Evolutionary conservation across 2,797 vertebrate species (phyloP).

Genomic region (Danio choprae): DNA sequence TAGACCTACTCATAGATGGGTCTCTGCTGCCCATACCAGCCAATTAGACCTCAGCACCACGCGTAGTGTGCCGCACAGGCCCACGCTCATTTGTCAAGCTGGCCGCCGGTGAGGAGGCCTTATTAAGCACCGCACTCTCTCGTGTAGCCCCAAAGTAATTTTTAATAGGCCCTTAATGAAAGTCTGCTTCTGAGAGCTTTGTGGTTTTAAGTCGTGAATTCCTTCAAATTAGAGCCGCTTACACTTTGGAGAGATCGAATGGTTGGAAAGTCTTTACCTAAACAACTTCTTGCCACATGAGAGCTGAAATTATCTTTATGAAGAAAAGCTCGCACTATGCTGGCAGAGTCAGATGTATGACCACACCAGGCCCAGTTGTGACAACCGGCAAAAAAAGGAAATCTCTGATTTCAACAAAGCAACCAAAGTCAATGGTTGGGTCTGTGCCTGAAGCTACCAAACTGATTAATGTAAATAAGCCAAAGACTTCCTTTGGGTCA

Average conservation of each 20-base stretch:
- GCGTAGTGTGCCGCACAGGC: constrained; percentile 63
- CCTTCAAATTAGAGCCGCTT: constrained; percentile 46
- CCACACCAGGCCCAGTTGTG: background rate
- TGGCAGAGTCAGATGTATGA: background rate
- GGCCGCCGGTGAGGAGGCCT: constrained; percentile 64
- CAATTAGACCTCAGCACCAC: constrained; percentile 73
- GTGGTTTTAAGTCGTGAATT: constrained; percentile 50
- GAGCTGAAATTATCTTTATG: constrained; percentile 49
- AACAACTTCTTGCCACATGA: constrained; percentile 39
- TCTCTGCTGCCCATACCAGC: constrained; percentile 56
- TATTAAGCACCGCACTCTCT: constrained; percentile 69
- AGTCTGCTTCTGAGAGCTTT: constrained; percentile 61
- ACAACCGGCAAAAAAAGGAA: constrained; percentile 23
- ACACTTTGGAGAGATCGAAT: constrained; percentile 54
- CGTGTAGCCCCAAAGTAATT: constrained; percentile 68
- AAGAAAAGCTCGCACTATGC: background rate
- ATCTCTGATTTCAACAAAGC: constrained; percentile 1
- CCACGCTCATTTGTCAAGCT: constrained; percentile 74
- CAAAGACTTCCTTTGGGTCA: constrained; percentile 62
- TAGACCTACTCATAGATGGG: constrained; percentile 61
- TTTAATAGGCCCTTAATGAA: constrained; percentile 76
- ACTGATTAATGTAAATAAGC: constrained; percentile 65
- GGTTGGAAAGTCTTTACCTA: constrained; percentile 61
- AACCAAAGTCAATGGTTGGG: background rate
- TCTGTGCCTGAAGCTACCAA: constrained; percentile 24